These are phyloP conservation scores for Dromaius novaehollandiae DNA, from an alignment of 2,113 vertebrate species.

Conservation along the genomic window DNA sequence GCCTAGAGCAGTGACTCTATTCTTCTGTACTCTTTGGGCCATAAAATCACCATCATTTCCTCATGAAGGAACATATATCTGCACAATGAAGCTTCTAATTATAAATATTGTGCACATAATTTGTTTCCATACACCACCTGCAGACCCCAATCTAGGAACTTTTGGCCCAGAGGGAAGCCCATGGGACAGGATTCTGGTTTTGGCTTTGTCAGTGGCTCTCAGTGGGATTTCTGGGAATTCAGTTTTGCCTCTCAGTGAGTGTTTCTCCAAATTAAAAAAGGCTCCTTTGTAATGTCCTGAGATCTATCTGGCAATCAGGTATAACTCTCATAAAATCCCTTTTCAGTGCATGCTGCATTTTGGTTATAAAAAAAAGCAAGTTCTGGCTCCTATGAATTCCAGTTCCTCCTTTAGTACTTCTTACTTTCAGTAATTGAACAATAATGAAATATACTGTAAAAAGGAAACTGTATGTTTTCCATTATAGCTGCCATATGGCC, in stretches of 20 bases:
- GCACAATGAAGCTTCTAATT: neutral
- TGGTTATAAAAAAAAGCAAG: neutral
- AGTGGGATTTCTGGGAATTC: neutral
- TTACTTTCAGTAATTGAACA: neutral
- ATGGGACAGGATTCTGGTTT: neutral
- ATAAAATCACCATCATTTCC: neutral
- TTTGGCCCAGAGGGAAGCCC: neutral
- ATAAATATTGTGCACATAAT: neutral
- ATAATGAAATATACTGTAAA: conserved; percentile 26
- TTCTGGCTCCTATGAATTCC: conserved; percentile 17
- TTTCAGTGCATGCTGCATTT: neutral
- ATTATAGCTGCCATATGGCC: neutral
- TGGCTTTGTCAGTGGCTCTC: neutral
- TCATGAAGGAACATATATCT: neutral
- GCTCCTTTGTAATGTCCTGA: neutral
- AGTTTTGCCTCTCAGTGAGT: neutral
- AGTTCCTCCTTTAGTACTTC: neutral
- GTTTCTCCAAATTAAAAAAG: neutral
- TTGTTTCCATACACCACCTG: neutral
- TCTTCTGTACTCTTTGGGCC: accelerated
- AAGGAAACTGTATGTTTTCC: neutral
- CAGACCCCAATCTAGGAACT: neutral
- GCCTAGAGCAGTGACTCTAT: neutral
- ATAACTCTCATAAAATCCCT: neutral
- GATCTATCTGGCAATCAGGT: neutral